Conservation (phyloP, 2,888 invertebrate genomes). For the Serrognathus titanus region DNA sequence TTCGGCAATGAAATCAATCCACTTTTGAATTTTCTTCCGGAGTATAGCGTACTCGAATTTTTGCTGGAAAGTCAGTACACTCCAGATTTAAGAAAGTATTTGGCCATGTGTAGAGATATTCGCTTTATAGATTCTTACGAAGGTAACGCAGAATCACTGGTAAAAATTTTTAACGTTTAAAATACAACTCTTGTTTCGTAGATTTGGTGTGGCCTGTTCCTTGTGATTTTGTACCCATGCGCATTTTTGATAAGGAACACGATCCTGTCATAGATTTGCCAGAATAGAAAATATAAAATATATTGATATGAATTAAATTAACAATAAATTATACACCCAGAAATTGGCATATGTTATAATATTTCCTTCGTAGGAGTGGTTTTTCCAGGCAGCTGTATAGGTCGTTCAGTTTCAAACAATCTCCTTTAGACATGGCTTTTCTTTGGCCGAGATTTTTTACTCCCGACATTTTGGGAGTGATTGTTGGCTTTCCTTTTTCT, state of each 20-base stretch:
- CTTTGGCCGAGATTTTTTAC: constrained; percentile 59
- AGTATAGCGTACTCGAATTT: constrained; percentile 51
- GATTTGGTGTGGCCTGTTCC: constrained; percentile 31
- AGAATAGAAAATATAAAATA: constrained; percentile 1
- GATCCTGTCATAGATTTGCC: constrained; percentile 26
- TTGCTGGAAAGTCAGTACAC: constrained; percentile 48
- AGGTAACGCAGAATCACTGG: constrained; percentile 18
- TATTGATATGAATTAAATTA: not conserved
- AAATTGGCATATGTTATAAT: constrained; percentile 55
- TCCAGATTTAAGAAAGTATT: constrained; percentile 44
- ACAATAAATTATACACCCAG: constrained; percentile 45
- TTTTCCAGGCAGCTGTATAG: constrained; percentile 60
- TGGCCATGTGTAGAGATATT: constrained; percentile 47
- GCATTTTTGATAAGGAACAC: constrained; percentile 22
- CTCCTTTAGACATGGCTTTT: constrained; percentile 61
- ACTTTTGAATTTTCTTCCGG: constrained; percentile 49
- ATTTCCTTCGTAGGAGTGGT: constrained; percentile 50
- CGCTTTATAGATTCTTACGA: constrained; percentile 37
- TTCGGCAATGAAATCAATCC: not conserved
- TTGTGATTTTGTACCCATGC: constrained; percentile 28
- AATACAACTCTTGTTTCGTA: constrained; percentile 9
- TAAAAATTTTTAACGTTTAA: not conserved
- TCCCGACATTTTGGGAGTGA: constrained; percentile 57
- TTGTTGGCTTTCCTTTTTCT: constrained; percentile 59
- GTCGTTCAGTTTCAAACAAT: constrained; percentile 66